Percentiles rank a stretch among this genome's conserved stretches.
These are phyloP conservation scores for Dinomys branickii DNA, from an alignment of 2,113 vertebrate genomes.

Conservation along the genomic window DNA sequence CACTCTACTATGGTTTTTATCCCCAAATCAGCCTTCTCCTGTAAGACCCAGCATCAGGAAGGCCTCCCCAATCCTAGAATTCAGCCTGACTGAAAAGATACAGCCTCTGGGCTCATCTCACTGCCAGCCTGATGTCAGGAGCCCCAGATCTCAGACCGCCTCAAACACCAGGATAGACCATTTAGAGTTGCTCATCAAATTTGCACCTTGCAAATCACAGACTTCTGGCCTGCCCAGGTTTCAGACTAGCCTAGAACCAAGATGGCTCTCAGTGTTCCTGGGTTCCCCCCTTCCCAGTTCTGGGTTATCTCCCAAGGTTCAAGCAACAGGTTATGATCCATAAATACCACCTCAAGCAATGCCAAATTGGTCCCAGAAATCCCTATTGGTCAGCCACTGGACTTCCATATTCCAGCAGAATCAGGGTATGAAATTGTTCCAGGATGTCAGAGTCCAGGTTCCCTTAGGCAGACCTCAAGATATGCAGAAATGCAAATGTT, in stretches of 20 bases:
- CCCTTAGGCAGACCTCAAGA: background rate
- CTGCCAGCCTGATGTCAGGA: background rate
- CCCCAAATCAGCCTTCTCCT: background rate
- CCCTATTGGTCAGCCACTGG: rapidly evolving
- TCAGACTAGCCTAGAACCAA: background rate
- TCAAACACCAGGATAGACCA: rapidly evolving
- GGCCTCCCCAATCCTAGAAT: background rate
- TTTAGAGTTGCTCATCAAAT: background rate
- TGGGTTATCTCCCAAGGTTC: background rate
- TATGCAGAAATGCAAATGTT: background rate
- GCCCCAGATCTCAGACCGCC: too few relatives aligned
- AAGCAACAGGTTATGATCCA: background rate
- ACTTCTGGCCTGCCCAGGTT: background rate
- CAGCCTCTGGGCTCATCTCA: background rate
- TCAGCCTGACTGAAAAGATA: too few relatives aligned
- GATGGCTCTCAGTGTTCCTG: background rate
- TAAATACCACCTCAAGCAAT: background rate
- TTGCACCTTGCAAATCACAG: background rate
- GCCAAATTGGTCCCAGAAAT: too few relatives aligned
- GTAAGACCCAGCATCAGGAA: background rate
- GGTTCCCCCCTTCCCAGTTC: background rate
- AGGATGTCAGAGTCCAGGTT: background rate
- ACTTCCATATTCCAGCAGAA: background rate
- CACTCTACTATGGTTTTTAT: too few relatives aligned
- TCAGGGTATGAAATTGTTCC: background rate